These are phyloP conservation scores for Tenodera sinensis DNA, from an alignment of 2,888 invertebrate genomes.

Conservation along the genomic window DNA sequence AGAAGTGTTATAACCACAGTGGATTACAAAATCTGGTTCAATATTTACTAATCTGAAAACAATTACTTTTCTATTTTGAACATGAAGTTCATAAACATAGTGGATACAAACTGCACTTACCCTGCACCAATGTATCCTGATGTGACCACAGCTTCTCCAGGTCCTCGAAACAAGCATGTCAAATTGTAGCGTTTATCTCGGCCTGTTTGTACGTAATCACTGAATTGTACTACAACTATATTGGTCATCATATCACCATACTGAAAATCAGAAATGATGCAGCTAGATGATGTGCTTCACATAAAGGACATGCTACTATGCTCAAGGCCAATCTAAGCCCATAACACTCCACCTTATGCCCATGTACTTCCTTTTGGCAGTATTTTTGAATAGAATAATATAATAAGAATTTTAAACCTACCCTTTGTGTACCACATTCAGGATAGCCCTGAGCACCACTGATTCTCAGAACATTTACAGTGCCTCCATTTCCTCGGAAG, in stretches of 20 bases:
- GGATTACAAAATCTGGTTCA: too few relatives aligned
- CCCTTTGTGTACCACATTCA: conserved; percentile 86
- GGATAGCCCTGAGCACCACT: conserved; percentile 91
- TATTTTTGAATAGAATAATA: background rate
- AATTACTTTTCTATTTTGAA: too few relatives aligned
- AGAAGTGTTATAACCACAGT: too few relatives aligned
- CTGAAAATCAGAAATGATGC: conserved; percentile 47
- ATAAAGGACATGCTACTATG: background rate
- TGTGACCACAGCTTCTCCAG: conserved; percentile 89
- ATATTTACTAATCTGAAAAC: too few relatives aligned
- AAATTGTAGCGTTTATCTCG: conserved; percentile 87
- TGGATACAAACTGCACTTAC: conserved; percentile 62
- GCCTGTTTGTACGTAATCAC: conserved; percentile 87
- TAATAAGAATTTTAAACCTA: conserved; percentile 39
- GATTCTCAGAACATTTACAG: conserved; percentile 75
- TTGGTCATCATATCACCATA: conserved; percentile 92
- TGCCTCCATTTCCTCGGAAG: conserved; percentile 86
- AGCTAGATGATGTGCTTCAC: conserved; percentile 11
- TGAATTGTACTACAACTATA: conserved; percentile 90
- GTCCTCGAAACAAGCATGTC: conserved; percentile 87
- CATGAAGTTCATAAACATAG: background rate
- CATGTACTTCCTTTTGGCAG: too few relatives aligned
- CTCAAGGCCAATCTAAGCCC: too few relatives aligned
- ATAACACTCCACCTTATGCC: too few relatives aligned
- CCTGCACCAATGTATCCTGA: conserved; percentile 90